phyloP scores from a whole-genome alignment of 2,797 vertebrate species.

The Acanthurus lineatus region DNA sequence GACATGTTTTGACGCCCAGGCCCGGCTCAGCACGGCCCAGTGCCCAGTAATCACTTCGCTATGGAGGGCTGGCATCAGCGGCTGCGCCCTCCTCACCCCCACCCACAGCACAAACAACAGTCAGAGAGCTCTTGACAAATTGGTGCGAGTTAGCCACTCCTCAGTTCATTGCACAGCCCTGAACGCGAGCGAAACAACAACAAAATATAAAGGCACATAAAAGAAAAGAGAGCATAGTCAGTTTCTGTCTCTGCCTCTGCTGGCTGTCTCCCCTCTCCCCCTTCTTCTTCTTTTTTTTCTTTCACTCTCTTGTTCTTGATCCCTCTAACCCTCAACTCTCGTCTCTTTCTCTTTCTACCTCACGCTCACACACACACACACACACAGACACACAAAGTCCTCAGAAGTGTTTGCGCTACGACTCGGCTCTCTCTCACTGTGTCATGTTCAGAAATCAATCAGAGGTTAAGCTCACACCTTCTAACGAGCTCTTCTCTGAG shows the following conservation, averaged over 20 bases:
- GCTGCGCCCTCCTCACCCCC: slow-evolving; percentile 69
- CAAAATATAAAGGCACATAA: slow-evolving; percentile 74
- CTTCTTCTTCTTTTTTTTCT: slow-evolving; percentile 24
- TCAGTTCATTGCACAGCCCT: slow-evolving; percentile 81
- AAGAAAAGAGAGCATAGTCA: slow-evolving; percentile 63
- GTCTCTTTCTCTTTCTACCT: slow-evolving; percentile 28
- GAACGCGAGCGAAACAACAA: slow-evolving; percentile 74
- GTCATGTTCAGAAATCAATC: slow-evolving; percentile 81
- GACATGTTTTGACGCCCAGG: slow-evolving; percentile 72
- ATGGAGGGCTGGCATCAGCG: slow-evolving; percentile 70
- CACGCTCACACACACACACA: slow-evolving; percentile 19
- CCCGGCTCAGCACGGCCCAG: slow-evolving; percentile 73
- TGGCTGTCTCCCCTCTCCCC: slow-evolving; percentile 19
- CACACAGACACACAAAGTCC: slow-evolving; percentile 36
- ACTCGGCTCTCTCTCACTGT: slow-evolving; percentile 53
- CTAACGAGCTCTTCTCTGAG: slow-evolving; percentile 79
- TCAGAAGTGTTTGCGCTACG: slow-evolving; percentile 67
- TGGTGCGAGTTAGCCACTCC: slow-evolving; percentile 81
- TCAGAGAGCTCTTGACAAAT: slow-evolving; percentile 81
- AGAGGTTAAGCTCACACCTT: slow-evolving; percentile 81
- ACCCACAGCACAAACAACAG: slow-evolving; percentile 73
- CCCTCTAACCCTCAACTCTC: slow-evolving; percentile 51
- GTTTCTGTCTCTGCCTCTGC: slow-evolving; percentile 59
- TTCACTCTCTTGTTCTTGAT: slow-evolving; percentile 69
- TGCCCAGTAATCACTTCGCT: slow-evolving; percentile 78